A percentile compares a stretch with the other conserved stretches of the same genome.
These are phyloP conservation scores for Falco rusticolus DNA, from an alignment of 2,797 vertebrate genomes.

Conservation along the genomic window DNA sequence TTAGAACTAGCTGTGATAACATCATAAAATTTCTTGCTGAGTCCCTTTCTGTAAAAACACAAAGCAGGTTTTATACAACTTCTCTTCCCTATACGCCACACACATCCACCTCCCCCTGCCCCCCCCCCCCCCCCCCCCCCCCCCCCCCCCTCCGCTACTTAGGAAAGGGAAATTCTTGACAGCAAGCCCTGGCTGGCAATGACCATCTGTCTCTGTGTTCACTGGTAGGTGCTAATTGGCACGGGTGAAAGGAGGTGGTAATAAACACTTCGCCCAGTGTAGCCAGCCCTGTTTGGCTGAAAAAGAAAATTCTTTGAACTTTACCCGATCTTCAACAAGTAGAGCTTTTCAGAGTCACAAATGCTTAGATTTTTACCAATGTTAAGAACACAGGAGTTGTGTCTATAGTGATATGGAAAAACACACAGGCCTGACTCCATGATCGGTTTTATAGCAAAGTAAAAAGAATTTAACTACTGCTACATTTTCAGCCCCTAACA, in stretches of 20 bases:
- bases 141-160: background rate
- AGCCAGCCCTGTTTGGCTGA: conserved; percentile 16
- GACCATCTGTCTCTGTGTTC: conserved; percentile 58
- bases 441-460: conserved; percentile 1
- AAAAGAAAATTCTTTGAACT: conserved; percentile 68
- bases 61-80: conserved; percentile 29
- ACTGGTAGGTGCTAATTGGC: conserved; percentile 70
- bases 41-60: conserved; percentile 45
- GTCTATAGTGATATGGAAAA: background rate
- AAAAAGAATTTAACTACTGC: background rate
- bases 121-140: no score
- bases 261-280: conserved; percentile 59
- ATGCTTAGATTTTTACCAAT: conserved; percentile 3
- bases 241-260: conserved; percentile 47
- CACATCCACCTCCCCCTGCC: no score
- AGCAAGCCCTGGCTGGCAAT: conserved; percentile 20
- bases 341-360: conserved; percentile 19
- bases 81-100: background rate
- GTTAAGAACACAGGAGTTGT: background rate
- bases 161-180: conserved; percentile 49
- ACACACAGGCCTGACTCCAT: background rate
- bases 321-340: conserved; percentile 46
- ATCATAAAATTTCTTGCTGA: conserved; percentile 30
- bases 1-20: conserved; percentile 15
- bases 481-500: background rate